Evolutionary conservation across 2,113 vertebrate genomes (phyloP).

Genomic region (Bufo gargarizans): DNA sequence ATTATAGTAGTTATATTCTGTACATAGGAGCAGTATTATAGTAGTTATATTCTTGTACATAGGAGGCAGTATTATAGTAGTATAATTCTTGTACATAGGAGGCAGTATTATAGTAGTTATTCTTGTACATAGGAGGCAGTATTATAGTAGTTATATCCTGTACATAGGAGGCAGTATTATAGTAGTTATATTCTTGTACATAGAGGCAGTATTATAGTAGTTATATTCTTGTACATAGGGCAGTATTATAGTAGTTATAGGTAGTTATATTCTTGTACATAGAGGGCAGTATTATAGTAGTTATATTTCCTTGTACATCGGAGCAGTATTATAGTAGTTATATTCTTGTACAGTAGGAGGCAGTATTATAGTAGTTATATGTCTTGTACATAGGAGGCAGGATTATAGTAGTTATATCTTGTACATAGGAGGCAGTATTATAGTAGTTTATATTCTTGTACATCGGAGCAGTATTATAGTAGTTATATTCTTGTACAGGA

Average conservation of each 20-base stretch:
- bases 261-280: background rate
- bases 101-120: background rate
- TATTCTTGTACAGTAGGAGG: background rate
- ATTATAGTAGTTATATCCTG: too few relatives aligned
- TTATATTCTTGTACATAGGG: background rate
- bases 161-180: background rate
- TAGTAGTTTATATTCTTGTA: slow-evolving; percentile 7
- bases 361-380: too few relatives aligned
- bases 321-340: background rate
- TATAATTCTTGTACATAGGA: background rate
- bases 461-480: background rate
- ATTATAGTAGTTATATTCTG: too few relatives aligned
- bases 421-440: background rate
- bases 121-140: background rate
- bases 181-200: background rate
- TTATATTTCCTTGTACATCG: background rate
- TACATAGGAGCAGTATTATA: background rate
- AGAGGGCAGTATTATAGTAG: background rate
- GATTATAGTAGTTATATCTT: background rate
- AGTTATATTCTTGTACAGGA: slow-evolving; percentile 2
- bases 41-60: background rate
- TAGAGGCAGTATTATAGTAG: background rate
- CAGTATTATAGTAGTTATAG: slow-evolving; percentile 4
- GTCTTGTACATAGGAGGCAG: too few relatives aligned
- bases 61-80: background rate